Conservation (phyloP, 1,140 invertebrate species). For the Luehdorfia chinensis region DNA sequence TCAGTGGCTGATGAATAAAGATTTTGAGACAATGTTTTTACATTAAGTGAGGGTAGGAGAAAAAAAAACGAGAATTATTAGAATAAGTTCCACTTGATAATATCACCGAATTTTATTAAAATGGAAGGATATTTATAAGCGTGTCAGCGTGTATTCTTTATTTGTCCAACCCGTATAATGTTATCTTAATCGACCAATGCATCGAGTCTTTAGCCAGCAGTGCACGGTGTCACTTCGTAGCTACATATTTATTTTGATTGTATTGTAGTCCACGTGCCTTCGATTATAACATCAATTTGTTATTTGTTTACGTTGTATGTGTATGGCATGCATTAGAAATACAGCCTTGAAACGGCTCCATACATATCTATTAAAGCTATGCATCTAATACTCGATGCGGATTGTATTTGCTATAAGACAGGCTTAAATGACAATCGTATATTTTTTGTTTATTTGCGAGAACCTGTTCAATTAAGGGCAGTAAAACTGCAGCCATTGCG, state of each 20-base stretch:
- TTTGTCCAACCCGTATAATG: neutral
- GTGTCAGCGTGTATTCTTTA: neutral
- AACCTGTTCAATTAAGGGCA: too few relatives aligned
- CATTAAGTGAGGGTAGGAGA: neutral
- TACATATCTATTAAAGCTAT: too few relatives aligned
- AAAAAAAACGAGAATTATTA: neutral
- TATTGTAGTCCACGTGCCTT: conserved; percentile 1
- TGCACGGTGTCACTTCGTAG: neutral
- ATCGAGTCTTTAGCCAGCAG: neutral
- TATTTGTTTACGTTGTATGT: conserved; percentile 5
- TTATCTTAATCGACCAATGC: conserved; percentile 3
- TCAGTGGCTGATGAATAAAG: neutral
- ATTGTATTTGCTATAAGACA: too few relatives aligned
- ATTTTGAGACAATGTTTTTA: neutral
- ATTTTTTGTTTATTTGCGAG: too few relatives aligned
- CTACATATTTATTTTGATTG: neutral
- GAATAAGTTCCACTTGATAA: too few relatives aligned
- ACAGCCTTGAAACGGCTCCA: conserved; percentile 15
- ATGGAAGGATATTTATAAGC: neutral
- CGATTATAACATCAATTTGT: conserved; percentile 11
- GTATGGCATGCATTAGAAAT: conserved; percentile 11
- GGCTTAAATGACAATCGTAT: too few relatives aligned
- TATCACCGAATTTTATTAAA: neutral
- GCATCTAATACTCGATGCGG: too few relatives aligned
- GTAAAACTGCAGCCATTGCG: too few relatives aligned